Conservation (phyloP, 2,888 invertebrate genomes). For the Meandrusa payeni region DNA sequence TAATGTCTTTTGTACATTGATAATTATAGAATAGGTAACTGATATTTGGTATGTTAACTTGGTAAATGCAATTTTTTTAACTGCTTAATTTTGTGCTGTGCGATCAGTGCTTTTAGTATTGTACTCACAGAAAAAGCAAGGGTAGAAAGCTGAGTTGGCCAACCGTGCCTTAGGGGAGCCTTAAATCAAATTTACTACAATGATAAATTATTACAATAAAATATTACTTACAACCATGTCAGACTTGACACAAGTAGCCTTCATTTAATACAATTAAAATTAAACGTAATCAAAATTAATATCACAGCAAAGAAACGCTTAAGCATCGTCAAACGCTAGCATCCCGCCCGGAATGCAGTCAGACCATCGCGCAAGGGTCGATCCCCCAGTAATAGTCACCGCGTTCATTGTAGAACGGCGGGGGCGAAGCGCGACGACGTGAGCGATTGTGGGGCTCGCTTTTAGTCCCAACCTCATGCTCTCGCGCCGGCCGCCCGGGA, state of each 20-base stretch:
- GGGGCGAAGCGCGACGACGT: conserved; percentile 3
- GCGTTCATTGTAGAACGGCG: conserved; percentile 4
- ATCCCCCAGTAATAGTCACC: conserved; percentile 18
- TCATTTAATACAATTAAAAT: conserved; percentile 47
- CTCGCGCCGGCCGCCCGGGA: conserved; percentile 22
- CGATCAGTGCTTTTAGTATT: conserved; percentile 17
- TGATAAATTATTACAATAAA: conserved; percentile 54
- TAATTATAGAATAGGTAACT: conserved; percentile 33
- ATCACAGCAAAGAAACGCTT: conserved; percentile 72
- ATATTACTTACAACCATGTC: conserved; percentile 43
- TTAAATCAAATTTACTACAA: conserved; percentile 40
- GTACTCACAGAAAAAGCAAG: conserved; percentile 7
- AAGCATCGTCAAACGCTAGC: conserved; percentile 35
- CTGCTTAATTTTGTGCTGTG: conserved; percentile 18
- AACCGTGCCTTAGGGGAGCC: conserved; percentile 25
- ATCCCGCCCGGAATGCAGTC: conserved; percentile 24
- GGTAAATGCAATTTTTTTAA: conserved; percentile 6
- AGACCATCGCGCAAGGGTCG: conserved; percentile 24
- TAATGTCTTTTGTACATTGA: conserved; percentile 22
- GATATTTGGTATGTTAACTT: conserved; percentile 33
- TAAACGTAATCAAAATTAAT: conserved; percentile 62
- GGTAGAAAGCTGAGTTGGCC: conserved; percentile 1
- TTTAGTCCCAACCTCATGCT: conserved; percentile 22
- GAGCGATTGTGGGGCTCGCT: conserved; percentile 10
- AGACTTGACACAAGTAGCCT: conserved; percentile 50